phyloP scores from a whole-genome alignment of 2,113 vertebrate genomes.

The Lepisosteus oculatus region DNA sequence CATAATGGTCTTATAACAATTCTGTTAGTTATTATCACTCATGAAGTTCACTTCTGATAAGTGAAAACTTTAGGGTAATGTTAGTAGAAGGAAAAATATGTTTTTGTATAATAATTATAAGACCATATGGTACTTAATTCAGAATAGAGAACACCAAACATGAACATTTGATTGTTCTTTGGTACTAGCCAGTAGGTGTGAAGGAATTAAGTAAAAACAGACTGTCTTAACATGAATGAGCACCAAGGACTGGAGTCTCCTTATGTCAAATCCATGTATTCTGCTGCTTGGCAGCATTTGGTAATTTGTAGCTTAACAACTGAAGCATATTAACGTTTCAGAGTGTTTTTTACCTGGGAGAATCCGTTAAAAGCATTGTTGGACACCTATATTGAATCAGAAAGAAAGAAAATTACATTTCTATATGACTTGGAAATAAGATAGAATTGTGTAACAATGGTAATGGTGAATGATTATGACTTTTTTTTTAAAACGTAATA shows the following conservation, averaged over 20 bases:
- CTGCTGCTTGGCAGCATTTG: background rate
- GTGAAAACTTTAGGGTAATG: background rate
- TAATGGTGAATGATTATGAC: slow-evolving; percentile 14
- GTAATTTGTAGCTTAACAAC: background rate
- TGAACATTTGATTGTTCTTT: background rate
- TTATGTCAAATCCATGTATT: background rate
- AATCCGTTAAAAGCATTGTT: slow-evolving; percentile 81
- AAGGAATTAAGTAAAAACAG: background rate
- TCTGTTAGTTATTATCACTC: background rate
- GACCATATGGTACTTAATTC: background rate
- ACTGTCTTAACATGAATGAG: background rate
- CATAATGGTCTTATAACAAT: slow-evolving; percentile 5
- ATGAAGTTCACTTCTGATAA: background rate
- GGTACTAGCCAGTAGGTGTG: background rate
- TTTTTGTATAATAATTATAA: background rate
- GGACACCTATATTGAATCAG: slow-evolving; percentile 68
- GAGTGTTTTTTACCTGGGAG: slow-evolving; percentile 68
- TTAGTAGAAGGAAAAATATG: background rate
- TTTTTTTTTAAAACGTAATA: slow-evolving; percentile 25
- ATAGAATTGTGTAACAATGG: background rate
- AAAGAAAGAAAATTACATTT: slow-evolving; percentile 40
- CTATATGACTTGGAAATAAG: slow-evolving; percentile 6
- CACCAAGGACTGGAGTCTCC: background rate
- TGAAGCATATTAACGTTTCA: slow-evolving; percentile 6
- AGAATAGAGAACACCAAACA: background rate